Base-by-base conservation (phyloP, 2,113 vertebrate species). In the Columba livia region DNA sequence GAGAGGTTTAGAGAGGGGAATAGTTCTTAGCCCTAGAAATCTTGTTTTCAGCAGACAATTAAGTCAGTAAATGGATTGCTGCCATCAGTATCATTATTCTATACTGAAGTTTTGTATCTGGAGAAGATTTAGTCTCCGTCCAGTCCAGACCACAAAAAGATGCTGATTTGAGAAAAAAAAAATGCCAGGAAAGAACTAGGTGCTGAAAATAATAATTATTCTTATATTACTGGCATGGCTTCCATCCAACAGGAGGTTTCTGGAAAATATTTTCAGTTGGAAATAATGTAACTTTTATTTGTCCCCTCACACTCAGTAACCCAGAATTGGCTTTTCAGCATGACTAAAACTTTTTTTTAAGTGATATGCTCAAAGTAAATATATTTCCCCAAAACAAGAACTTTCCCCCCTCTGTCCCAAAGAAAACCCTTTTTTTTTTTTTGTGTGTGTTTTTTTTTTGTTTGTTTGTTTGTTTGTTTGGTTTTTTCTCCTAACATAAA, bases 321-420 rank as follows among this genome's bases (percentile, higher is more conserved):
- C 23, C 50, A 57, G 36, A 81, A 58, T 17, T 44, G 32, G 5
- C 16, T 81, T 96, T 95, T 84, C 51, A 61, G 19, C 2, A 13
- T 62, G 20, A 58, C 7, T 61, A 53, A 58, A 78, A 31, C 3
- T 40, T 57, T 40, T 54, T 29, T 25, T 53, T 38, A 38, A 57
- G 8, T 32, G 26, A 24, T 42, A 66, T 17, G 7, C 3, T 88
- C 32, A 34, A n/a, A 85, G 65, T 3, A 80, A 26, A 53, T 23
- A 1, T 11, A 60, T 56, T 69, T 69, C 8, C 6, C 36, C 21
- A 36, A 42, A 42, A 4, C 1, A 5, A 4, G 10, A 6, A 6
- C 2, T 8, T 3, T 47, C 10, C 4, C 15, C 40, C 10, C 15
- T 31, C 11, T 1, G 8, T 15, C 5, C 3, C 3, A 24, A 78